These are phyloP conservation scores for Cyclargus thomasi DNA, from an alignment of 1,140 invertebrate species.

Conservation along the genomic window DNA sequence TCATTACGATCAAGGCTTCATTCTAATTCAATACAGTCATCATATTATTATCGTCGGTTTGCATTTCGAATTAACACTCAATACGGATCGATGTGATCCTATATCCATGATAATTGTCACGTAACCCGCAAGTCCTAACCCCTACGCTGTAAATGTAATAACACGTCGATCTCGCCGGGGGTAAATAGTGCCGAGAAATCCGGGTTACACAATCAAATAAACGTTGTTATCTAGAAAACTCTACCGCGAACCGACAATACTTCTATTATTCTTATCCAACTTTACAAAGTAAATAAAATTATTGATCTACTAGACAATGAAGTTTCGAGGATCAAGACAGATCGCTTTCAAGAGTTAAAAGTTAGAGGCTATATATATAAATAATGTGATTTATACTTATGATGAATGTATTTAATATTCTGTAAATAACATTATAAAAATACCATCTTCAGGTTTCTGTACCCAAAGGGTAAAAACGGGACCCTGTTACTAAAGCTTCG, in stretches of 20 bases:
- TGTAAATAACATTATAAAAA: no score
- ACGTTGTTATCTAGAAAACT: neutral
- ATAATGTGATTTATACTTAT: no score
- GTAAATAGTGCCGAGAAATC: neutral
- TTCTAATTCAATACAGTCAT: no score
- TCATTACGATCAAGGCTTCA: no score
- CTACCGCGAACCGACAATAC: neutral
- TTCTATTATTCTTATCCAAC: slow-evolving; percentile 4
- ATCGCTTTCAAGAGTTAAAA: no score
- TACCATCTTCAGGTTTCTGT: no score
- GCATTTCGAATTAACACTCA: neutral
- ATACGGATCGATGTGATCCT: neutral
- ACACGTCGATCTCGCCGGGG: neutral
- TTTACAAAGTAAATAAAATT: neutral
- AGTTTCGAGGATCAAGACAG: no score
- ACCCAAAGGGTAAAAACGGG: no score
- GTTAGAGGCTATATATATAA: no score
- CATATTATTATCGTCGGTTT: neutral
- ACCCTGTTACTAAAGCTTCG: no score
- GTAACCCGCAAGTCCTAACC: neutral
- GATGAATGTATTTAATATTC: no score
- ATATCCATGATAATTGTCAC: slow-evolving; percentile 4
- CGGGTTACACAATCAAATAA: neutral
- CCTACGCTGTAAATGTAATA: neutral
- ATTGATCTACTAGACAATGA: no score